Evolutionary conservation across 2,113 vertebrate genomes (phyloP).

Genomic region (Rhodinocichla rosea): DNA sequence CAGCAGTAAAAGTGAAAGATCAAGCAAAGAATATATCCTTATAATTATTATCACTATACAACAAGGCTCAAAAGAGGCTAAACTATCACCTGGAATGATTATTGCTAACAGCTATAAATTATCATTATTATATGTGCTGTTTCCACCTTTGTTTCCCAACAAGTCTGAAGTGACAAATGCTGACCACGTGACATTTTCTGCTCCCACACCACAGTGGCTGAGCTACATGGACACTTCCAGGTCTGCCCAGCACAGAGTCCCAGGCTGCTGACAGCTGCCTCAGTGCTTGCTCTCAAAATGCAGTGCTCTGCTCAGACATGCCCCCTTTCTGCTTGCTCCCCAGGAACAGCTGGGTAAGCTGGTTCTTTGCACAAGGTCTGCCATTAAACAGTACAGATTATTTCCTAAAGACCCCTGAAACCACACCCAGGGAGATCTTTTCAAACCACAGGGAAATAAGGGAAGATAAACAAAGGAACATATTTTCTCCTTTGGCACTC

Average conservation of each 20-base stretch:
- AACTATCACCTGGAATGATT: neutral
- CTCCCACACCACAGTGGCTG: neutral
- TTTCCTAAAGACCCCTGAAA: neutral
- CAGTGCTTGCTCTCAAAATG: neutral
- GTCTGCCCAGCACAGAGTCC: neutral
- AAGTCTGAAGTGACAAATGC: neutral
- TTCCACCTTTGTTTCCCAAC: neutral
- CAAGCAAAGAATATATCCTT: neutral
- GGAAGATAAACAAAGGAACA: neutral
- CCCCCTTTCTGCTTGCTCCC: neutral
- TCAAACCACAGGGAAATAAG: neutral
- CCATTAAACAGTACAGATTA: too few relatives aligned
- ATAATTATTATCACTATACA: neutral
- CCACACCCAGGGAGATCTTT: neutral
- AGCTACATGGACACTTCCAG: neutral
- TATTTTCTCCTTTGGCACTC: neutral
- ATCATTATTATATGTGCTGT: neutral
- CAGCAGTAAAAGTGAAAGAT: neutral
- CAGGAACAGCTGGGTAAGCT: neutral
- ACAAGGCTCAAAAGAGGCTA: neutral
- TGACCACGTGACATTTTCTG: neutral
- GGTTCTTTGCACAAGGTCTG: neutral
- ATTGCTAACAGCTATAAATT: neutral
- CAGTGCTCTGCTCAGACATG: accelerated
- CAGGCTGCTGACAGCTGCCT: neutral